These are phyloP conservation scores for Epicauta chinensis DNA, from an alignment of 1,140 invertebrate genomes.

Conservation along the genomic window DNA sequence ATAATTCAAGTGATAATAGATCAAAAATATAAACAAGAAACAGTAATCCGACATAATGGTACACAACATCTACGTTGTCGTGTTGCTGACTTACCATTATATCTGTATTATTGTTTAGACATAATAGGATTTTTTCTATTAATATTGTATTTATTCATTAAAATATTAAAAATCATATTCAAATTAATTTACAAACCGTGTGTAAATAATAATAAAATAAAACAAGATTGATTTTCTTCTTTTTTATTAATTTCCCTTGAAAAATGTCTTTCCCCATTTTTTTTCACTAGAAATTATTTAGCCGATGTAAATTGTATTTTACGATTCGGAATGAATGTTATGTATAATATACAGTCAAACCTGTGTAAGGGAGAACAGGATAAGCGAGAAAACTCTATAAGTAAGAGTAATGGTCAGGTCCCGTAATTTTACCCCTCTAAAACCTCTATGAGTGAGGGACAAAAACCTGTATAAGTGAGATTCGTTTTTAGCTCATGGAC, in stretches of 20 bases:
- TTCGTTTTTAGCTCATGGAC: no score
- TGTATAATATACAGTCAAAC: constrained; percentile 32
- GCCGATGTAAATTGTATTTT: constrained; percentile 31
- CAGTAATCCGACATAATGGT: constrained; percentile 43
- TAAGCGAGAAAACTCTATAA: no score
- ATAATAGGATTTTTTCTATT: no score
- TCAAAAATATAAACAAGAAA: no score
- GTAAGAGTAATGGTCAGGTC: no score
- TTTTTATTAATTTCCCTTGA: constrained; percentile 1
- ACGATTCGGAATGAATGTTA: constrained; percentile 27
- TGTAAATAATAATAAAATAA: constrained; percentile 2
- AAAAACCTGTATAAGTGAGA: no score
- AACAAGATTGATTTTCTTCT: constrained; percentile 1
- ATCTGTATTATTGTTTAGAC: no score
- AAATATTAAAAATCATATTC: not conserved
- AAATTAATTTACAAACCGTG: constrained; percentile 2
- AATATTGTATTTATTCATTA: not conserved
- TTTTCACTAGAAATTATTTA: no score
- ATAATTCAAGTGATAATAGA: no score
- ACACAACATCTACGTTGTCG: constrained; percentile 39
- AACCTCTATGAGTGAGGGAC: no score
- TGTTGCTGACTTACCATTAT: constrained; percentile 39
- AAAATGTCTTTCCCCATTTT: no score
- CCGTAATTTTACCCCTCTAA: constrained; percentile 32
- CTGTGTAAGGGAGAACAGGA: no score